Base-by-base conservation (phyloP, 2,113 vertebrate genomes). In the Dipodomys merriami region DNA sequence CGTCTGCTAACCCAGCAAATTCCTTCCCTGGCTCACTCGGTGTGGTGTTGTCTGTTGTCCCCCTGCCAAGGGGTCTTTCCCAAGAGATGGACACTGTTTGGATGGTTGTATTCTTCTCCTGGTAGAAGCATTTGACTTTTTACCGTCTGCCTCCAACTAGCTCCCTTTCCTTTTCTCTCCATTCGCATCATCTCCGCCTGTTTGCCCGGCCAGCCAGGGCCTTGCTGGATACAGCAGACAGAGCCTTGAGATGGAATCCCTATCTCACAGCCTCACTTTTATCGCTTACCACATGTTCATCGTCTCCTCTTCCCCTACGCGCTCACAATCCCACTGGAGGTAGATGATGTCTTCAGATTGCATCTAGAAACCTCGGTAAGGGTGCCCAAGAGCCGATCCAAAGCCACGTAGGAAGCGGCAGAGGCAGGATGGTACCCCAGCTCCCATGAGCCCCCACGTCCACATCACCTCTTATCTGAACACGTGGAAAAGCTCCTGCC, bases 221-320 rank as follows among this genome's bases (percentile, higher is more conserved):
- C 35, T 4, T 27, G 30, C 72, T 71, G 25, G 44, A 10, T 11
- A 13, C 1, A 39, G n/a, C 23, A 57, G 44, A 4, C 29, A 18
- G 22, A 2, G 0, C 7, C 0, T 15, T 62, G 84, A 91, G 18
- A 30, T 7, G 11, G n/a, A 12, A 0, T 1, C 29, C 53, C 67
- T 23, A 5, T 25, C 91, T 80, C 18, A 9, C 0, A 1, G 72
- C 78, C 72, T 46, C 67, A 22, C 5, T 3, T 3, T 46, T 0
- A 0, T 11, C 30, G 6, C 20, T n/a, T 30, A 3, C 2, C 30
- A 16, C 65, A 5, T 8, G 22, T 18, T 19, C 20, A 13, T 67
- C 27, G 0, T 46, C 35, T n/a, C 18, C 44, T n/a, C 57, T 57
- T 57, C 22, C n/a, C 1, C 0, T 49, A 0, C 18, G 2, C 20